Evolutionary conservation across 2,113 vertebrate genomes (phyloP).

Genomic region (Hypanus sabinus): DNA sequence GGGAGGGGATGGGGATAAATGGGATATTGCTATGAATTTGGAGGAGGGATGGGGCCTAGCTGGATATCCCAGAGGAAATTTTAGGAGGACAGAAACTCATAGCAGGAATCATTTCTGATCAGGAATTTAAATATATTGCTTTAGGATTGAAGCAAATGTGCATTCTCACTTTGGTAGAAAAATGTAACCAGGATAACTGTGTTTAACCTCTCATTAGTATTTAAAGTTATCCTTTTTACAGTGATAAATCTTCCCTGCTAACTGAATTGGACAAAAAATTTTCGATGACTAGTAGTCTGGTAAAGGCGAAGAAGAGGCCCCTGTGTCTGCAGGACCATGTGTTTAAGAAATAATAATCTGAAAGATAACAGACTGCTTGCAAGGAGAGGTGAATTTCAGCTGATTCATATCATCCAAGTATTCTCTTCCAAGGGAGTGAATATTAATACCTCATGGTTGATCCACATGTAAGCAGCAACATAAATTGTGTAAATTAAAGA

Average conservation of each 20-base stretch:
- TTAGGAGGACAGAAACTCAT: no score
- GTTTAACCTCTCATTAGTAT: not conserved
- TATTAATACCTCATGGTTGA: not conserved
- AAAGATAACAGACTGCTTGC: not conserved
- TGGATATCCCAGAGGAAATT: no score
- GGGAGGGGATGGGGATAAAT: no score
- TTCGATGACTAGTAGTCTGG: not conserved
- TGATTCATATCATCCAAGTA: not conserved
- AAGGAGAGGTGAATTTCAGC: not conserved
- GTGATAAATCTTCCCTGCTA: not conserved
- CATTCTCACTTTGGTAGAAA: not conserved
- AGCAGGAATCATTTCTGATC: no score
- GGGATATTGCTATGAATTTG: no score
- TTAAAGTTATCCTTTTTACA: not conserved
- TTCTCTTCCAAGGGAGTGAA: not conserved
- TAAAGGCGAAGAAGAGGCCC: not conserved
- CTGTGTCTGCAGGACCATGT: not conserved
- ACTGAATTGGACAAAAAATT: not conserved
- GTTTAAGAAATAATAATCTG: not conserved
- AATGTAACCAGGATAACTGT: not conserved
- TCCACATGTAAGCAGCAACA: not conserved
- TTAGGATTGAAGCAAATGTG: not conserved
- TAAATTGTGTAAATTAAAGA: not conserved
- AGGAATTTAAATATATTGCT: not conserved
- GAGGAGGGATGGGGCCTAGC: no score